Evolutionary conservation across 2,888 invertebrate species (phyloP), one percentile per base, ranked within the genome.

Genomic region (Lasioglossum calceatum): DNA sequence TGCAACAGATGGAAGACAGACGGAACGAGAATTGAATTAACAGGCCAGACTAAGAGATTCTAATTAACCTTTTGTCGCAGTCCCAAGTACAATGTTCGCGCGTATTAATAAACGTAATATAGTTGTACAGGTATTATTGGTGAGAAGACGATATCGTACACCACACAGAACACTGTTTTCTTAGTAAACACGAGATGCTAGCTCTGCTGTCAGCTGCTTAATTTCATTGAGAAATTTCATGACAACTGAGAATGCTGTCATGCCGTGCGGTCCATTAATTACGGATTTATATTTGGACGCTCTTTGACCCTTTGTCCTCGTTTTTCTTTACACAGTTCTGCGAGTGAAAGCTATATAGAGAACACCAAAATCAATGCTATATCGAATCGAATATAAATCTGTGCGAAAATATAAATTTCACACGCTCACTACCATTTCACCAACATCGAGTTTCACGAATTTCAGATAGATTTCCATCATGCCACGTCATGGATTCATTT

Each of bases 141-240:
- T 47, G 74, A 32, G 36, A 39, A 36, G 54, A 36, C n/a, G 61
- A 58, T 50, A n/a, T 32, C 32, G 27, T 14, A 39, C 44, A 73
- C 54, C 77, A 36, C 73, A 61, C 67, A 16, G 39, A 58, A 44
- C 73, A 36, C 36, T 84, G 77, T 84, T 84, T 84, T 81, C 84
- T 84, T 16, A 81, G 77, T 27, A 81, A 84, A 84, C 84, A 74
- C 77, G 39, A 47, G 73, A 36, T 50, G 76, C 50, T 32, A n/a
- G 47, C 44, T 47, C 27, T 19, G 64, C 23, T 23, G 50, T 32
- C 67, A 19, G 75, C 61, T 23, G 36, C 73, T 73, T 81, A 58
- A 81, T 84, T 84, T 84, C 77, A 81, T 84, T 74, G 73, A 84
- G 77, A 81, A 77, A 81, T 84, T 74, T 58, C 47, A 44, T n/a